Percentiles rank a stretch among this genome's conserved stretches.
phyloP scores from a whole-genome alignment of 2,113 vertebrate genomes.

The Gallinago jamesoni region DNA sequence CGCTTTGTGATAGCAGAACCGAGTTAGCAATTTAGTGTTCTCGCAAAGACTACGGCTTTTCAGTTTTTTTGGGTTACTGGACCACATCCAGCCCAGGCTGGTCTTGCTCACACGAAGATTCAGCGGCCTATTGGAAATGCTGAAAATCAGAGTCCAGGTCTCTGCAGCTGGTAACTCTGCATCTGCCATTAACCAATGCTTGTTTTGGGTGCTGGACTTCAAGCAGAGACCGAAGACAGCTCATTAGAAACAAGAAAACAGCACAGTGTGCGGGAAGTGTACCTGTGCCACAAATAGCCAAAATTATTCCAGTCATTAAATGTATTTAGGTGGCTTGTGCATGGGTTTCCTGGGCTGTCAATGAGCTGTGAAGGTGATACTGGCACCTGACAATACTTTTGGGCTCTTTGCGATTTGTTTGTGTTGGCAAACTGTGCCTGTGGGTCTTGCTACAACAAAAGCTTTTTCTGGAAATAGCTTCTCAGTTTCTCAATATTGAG shows the following conservation, averaged over 20 bases:
- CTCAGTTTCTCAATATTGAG: background rate
- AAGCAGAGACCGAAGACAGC: background rate
- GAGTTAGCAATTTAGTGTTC: background rate
- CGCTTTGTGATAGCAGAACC: background rate
- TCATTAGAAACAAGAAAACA: background rate
- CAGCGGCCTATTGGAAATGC: background rate
- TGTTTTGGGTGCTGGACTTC: background rate
- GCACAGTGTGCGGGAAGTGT: background rate
- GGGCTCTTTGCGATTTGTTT: background rate
- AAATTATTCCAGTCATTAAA: background rate
- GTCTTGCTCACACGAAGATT: fast-evolving
- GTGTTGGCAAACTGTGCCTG: background rate
- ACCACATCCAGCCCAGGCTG: background rate
- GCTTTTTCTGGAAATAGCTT: background rate
- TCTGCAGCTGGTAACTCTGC: background rate
- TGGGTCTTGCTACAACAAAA: background rate
- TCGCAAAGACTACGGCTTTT: background rate
- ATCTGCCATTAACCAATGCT: background rate
- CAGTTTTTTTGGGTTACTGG: background rate
- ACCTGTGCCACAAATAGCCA: background rate
- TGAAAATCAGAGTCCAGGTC: background rate
- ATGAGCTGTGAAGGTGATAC: background rate
- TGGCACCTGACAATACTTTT: background rate
- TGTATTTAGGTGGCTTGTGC: background rate
- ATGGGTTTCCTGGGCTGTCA: background rate